A percentile compares a stretch with the other conserved stretches of the same genome.
Conservation (phyloP, 1,140 invertebrate species). For the Archivesica marissinica region DNA sequence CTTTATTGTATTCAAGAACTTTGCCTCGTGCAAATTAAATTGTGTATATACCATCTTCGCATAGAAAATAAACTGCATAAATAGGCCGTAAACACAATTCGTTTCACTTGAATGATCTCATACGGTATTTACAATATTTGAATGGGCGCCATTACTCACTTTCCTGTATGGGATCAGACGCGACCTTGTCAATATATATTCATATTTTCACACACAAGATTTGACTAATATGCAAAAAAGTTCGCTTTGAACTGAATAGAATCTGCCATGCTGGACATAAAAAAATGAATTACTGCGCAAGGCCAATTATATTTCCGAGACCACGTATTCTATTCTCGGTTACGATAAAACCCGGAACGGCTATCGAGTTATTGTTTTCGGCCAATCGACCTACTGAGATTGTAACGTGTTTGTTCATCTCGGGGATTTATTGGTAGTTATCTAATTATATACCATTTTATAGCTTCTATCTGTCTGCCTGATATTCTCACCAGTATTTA, state of each 20-base stretch:
- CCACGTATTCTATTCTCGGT: background rate
- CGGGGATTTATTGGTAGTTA: constrained; percentile 51
- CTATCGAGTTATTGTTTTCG: background rate
- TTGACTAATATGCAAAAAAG: constrained; percentile 49
- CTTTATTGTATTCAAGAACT: no score
- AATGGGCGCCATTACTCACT: no score
- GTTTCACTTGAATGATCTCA: no score
- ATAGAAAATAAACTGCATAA: no score
- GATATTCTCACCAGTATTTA: background rate
- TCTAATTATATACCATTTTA: constrained; percentile 42
- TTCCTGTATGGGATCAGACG: constrained; percentile 17
- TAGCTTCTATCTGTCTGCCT: constrained; percentile 50
- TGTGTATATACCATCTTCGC: no score
- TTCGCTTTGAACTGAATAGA: constrained; percentile 35
- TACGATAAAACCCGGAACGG: constrained; percentile 12
- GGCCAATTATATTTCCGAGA: constrained; percentile 14
- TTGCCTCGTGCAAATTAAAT: no score
- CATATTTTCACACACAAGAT: constrained; percentile 15
- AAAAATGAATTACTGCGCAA: constrained; percentile 27
- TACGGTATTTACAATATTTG: no score
- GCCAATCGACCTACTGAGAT: constrained; percentile 20
- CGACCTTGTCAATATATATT: constrained; percentile 43
- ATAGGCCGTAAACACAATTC: no score
- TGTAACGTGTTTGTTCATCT: constrained; percentile 32
- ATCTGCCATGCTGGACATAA: constrained; percentile 37